Conservation (phyloP, 2,113 vertebrate species). For the Grammatotria lemairii region DNA sequence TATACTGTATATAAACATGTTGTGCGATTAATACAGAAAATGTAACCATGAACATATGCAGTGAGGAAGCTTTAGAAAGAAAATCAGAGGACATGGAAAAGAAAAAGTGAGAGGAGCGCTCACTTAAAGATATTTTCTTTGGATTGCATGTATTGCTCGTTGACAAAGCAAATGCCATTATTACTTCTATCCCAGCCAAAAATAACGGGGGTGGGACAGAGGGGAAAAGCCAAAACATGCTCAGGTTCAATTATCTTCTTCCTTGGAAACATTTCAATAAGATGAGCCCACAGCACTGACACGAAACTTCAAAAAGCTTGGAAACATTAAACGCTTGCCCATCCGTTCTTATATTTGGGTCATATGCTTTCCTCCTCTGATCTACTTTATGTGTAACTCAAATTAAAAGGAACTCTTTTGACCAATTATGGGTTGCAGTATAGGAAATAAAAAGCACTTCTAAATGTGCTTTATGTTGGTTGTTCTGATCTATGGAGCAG, state of each 20-base stretch:
- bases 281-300: constrained; percentile 34
- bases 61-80: neutral
- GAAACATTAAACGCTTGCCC: neutral
- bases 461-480: neutral
- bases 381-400: neutral
- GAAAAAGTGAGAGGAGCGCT: neutral
- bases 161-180: constrained; percentile 5
- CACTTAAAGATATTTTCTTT: constrained; percentile 8
- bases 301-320: constrained; percentile 1
- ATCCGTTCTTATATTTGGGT: neutral
- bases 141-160: neutral
- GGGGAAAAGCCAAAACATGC: neutral
- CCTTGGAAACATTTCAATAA: constrained; percentile 17
- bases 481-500: constrained; percentile 21
- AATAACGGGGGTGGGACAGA: constrained; percentile 36
- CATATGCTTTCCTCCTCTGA: neutral
- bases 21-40: neutral
- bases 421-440: neutral
- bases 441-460: constrained; percentile 4
- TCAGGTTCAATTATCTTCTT: constrained; percentile 3
- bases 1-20: neutral
- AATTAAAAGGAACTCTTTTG: constrained; percentile 27
- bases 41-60: neutral
- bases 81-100: neutral
- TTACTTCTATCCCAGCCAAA: constrained; percentile 12